Conservation (phyloP, 2,888 invertebrate genomes). For the Eupelmus urozonus region DNA sequence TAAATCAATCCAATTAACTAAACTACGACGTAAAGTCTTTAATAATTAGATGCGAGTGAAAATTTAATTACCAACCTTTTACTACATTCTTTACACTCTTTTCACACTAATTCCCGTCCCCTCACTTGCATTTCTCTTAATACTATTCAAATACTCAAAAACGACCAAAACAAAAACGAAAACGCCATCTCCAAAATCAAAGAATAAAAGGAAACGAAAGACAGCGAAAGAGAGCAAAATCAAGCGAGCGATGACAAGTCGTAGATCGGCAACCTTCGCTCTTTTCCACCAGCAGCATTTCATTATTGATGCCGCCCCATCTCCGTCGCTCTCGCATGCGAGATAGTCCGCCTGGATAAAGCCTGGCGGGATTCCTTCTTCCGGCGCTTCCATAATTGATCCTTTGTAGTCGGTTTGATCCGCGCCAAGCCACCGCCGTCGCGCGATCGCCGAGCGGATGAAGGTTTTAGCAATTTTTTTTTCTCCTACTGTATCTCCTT, state of each 20-base stretch:
- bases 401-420: conserved; percentile 36
- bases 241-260: conserved; percentile 18
- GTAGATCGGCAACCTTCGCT: not conserved
- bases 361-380: conserved; percentile 5
- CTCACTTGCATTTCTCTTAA: not conserved
- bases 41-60: too few relatives aligned
- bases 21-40: too few relatives aligned
- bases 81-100: too few relatives aligned
- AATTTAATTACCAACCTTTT: too few relatives aligned
- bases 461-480: not conserved
- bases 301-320: conserved; percentile 21
- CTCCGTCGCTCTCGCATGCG: not conserved
- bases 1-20: too few relatives aligned
- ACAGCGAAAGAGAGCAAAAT: not conserved
- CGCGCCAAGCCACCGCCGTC: too few relatives aligned
- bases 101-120: too few relatives aligned
- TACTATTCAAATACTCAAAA: not conserved
- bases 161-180: not conserved
- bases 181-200: not conserved
- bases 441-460: not conserved
- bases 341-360: not conserved
- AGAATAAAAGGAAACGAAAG: not conserved
- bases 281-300: conserved; percentile 14
- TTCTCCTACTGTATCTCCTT: not conserved
- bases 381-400: conserved; percentile 21